These are phyloP conservation scores for Tricholaema leucomelas DNA, from an alignment of 2,113 vertebrate species.

Conservation along the genomic window DNA sequence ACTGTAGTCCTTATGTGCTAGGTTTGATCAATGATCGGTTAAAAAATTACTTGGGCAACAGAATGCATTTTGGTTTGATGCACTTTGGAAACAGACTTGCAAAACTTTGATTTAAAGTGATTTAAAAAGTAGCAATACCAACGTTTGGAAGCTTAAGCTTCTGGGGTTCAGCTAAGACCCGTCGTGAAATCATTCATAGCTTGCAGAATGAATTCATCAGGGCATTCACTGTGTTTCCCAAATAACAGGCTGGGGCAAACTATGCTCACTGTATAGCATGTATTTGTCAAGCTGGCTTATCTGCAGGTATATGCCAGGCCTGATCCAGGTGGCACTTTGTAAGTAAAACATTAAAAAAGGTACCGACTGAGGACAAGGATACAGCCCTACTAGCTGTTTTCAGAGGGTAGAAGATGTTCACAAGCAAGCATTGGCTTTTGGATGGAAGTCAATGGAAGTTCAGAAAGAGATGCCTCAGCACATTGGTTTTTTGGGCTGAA, in stretches of 20 bases:
- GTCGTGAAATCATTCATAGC: slow-evolving; percentile 22
- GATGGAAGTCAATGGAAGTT: not conserved
- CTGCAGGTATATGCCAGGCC: not conserved
- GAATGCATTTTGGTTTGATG: not conserved
- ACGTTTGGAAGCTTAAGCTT: slow-evolving; percentile 16
- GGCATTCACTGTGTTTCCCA: not conserved
- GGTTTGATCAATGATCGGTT: not conserved
- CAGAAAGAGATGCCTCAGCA: not conserved
- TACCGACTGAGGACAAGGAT: not conserved
- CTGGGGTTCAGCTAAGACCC: slow-evolving; percentile 27
- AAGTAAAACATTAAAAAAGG: slow-evolving; percentile 1
- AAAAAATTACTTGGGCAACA: not conserved
- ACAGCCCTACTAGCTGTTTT: slow-evolving; percentile 1
- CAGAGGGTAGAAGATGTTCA: not conserved
- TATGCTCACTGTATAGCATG: not conserved
- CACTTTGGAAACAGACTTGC: not conserved
- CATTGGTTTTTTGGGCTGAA: not conserved
- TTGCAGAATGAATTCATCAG: slow-evolving; percentile 44
- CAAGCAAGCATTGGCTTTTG: slow-evolving; percentile 3
- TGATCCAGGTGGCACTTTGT: not conserved
- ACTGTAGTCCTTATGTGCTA: not conserved
- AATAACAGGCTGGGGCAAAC: not conserved
- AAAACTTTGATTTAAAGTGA: not conserved
- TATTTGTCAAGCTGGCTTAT: not conserved
- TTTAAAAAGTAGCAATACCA: not conserved